A percentile compares a stretch with the other conserved stretches of the same genome.
Evolutionary conservation across 2,113 vertebrate genomes (phyloP).

Genomic region (Mirounga angustirostris): DNA sequence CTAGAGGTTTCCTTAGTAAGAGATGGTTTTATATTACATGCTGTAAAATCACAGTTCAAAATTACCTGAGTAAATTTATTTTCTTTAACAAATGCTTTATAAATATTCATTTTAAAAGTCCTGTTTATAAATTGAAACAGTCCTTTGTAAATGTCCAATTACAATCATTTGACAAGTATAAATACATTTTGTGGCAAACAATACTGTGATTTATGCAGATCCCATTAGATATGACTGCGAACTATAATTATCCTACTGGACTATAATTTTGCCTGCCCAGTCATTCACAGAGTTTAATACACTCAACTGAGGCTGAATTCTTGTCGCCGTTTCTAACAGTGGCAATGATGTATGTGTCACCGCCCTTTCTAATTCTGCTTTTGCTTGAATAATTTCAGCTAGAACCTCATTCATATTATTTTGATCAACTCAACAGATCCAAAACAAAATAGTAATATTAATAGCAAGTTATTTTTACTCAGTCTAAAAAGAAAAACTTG

Average conservation of each 20-base stretch:
- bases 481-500: neutral
- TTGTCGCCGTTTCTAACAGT: conserved; percentile 43
- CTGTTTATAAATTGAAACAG: conserved; percentile 82
- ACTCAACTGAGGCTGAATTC: conserved; percentile 80
- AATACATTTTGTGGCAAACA: conserved; percentile 83
- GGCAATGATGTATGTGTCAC: conserved; percentile 65
- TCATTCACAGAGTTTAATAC: conserved; percentile 81
- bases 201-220: conserved; percentile 84
- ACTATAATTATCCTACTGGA: conserved; percentile 83
- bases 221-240: conserved; percentile 81
- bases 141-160: conserved; percentile 83
- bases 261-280: conserved; percentile 84
- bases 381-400: conserved; percentile 73
- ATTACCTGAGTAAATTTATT: conserved; percentile 83
- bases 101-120: conserved; percentile 84
- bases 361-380: conserved; percentile 69
- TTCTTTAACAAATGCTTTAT: conserved; percentile 82
- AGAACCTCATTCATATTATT: conserved; percentile 54
- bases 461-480: neutral
- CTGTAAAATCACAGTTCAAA: conserved; percentile 79
- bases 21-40: conserved; percentile 70
- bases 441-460: conserved; percentile 47
- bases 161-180: conserved; percentile 84
- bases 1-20: conserved; percentile 63
- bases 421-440: conserved; percentile 11